Percentiles rank a stretch among this genome's conserved stretches.
Conservation (phyloP, 2,797 vertebrate species). For the Falco columbarius region DNA sequence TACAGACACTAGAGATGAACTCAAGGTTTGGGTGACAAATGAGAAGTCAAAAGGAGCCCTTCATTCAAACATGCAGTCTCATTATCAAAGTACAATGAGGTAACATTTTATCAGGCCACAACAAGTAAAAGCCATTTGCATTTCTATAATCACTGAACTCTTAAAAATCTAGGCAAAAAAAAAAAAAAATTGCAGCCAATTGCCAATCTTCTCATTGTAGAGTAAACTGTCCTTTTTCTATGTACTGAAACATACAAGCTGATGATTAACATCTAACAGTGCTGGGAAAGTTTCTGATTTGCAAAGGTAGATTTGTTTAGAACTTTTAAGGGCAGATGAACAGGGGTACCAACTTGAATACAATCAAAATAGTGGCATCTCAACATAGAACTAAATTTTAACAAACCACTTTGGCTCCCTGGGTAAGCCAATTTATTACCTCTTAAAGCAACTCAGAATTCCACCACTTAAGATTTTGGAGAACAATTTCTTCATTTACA, state of each 20-base stretch:
- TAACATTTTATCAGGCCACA: not conserved
- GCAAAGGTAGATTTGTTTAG: not conserved
- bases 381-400: not conserved
- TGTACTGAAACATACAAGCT: not conserved
- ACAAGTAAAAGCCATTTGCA: not conserved
- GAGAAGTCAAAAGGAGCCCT: slow-evolving; percentile 3
- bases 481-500: not conserved
- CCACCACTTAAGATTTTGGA: not conserved
- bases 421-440: not conserved
- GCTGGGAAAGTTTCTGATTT: not conserved
- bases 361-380: not conserved
- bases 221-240: not conserved
- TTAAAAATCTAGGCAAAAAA: not conserved
- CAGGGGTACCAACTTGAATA: not conserved
- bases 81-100: not conserved
- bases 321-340: not conserved
- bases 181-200: not conserved
- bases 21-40: not conserved
- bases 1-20: not conserved
- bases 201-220: not conserved
- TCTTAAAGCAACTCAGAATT: not conserved
- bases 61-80: not conserved
- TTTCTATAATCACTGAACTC: not conserved
- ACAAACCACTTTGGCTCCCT: not conserved
- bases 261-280: not conserved